These are phyloP conservation scores for Phataginus tetradactyla DNA, from an alignment of 2,797 vertebrate species.

Conservation along the genomic window DNA sequence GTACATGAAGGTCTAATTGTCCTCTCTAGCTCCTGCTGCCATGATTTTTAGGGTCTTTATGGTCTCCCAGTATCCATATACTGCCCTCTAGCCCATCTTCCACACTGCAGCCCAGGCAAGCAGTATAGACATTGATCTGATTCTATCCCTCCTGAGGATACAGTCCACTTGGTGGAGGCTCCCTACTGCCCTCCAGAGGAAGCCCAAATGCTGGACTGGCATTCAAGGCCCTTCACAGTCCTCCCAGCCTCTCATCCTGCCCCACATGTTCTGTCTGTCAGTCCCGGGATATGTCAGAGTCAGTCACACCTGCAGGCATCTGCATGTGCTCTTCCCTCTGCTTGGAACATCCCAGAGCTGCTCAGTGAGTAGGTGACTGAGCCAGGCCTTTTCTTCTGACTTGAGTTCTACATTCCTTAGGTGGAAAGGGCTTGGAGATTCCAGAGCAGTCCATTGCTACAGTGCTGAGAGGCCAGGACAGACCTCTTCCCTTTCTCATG, in stretches of 20 bases:
- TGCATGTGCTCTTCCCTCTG: not conserved
- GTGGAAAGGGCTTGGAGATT: not conserved
- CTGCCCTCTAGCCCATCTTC: not conserved
- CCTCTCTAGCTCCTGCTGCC: not conserved
- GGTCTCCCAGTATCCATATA: not conserved
- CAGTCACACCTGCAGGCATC: not conserved
- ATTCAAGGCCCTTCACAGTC: not conserved
- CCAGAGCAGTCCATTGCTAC: not conserved
- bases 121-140: not conserved
- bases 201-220: not conserved
- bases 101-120: not conserved
- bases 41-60: not conserved
- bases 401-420: not conserved
- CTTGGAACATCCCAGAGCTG: accelerated
- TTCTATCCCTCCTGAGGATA: not conserved
- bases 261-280: not conserved
- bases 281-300: not conserved
- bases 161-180: not conserved
- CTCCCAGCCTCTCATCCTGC: not conserved
- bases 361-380: not conserved
- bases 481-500: not conserved
- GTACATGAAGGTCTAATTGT: not conserved
- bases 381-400: not conserved
- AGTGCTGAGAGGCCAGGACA: not conserved
- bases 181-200: not conserved